These are phyloP conservation scores for Contarinia nasturtii DNA, from an alignment of 1,140 invertebrate genomes.

Conservation along the genomic window DNA sequence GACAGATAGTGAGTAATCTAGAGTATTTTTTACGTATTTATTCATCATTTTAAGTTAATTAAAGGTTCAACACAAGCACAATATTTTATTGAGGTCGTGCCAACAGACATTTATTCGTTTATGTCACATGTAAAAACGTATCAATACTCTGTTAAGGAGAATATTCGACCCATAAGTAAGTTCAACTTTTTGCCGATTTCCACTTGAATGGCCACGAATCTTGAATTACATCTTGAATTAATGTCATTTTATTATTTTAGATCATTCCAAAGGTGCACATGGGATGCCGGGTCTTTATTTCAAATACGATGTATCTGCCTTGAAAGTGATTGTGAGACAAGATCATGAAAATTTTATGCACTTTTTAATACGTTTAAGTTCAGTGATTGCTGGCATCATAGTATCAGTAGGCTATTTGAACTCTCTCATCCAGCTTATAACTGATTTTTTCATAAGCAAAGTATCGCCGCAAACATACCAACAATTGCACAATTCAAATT, in stretches of 20 bases:
- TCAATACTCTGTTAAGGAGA: conserved; percentile 85
- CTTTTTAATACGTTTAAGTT: conserved; percentile 72
- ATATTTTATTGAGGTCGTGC: conserved; percentile 91
- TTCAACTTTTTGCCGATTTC: background rate
- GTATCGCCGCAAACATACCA: too few relatives aligned
- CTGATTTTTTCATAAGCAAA: too few relatives aligned
- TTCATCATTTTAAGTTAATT: too few relatives aligned
- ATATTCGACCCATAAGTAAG: conserved; percentile 51
- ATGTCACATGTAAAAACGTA: conserved; percentile 55
- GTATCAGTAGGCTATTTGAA: conserved; percentile 30
- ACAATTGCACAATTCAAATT: too few relatives aligned
- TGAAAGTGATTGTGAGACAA: conserved; percentile 71
- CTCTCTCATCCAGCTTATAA: too few relatives aligned
- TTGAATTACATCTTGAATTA: background rate
- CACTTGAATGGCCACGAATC: background rate
- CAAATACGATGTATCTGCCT: conserved; percentile 79
- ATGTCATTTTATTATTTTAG: conserved; percentile 8
- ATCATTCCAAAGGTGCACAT: conserved; percentile 59
- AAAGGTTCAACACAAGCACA: conserved; percentile 69
- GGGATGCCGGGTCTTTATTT: conserved; percentile 87
- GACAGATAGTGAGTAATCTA: conserved; percentile 32
- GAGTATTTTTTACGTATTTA: background rate
- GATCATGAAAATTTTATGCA: conserved; percentile 57
- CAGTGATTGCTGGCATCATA: conserved; percentile 79
- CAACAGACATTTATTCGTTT: conserved; percentile 69